phyloP scores from a whole-genome alignment of 1,140 invertebrate genomes.

The Sinella curviseta region DNA sequence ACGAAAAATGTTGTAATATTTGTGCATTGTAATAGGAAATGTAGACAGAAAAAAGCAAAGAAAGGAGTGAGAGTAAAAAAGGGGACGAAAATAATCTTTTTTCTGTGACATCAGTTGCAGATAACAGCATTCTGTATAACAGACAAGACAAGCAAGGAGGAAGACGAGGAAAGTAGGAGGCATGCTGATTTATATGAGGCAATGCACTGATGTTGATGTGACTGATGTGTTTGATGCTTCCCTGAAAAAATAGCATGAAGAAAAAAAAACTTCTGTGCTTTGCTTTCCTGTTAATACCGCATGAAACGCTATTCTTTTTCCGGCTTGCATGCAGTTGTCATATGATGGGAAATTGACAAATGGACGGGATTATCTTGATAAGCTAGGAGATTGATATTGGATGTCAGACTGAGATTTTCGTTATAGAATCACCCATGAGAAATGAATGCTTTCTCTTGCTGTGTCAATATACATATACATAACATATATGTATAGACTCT shows the following conservation, averaged over 20 bases:
- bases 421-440: constrained; percentile 27
- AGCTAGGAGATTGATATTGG: constrained; percentile 45
- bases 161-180: not conserved
- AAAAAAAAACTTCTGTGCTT: not conserved
- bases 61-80: not conserved
- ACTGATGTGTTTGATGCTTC: not conserved
- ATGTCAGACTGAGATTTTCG: constrained; percentile 40
- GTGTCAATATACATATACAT: too few species aligned
- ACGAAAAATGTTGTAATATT: too few species aligned
- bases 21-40: too few species aligned
- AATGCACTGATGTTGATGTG: not conserved
- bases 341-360: constrained; percentile 46
- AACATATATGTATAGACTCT: too few species aligned
- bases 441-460: not conserved
- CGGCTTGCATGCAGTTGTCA: constrained; percentile 6
- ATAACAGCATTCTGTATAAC: not conserved
- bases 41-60: not conserved
- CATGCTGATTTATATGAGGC: not conserved
- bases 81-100: constrained; percentile 17
- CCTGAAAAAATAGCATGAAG: not conserved
- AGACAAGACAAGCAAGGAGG: not conserved
- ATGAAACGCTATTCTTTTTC: not conserved
- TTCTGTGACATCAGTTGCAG: constrained; percentile 20
- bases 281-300: not conserved
- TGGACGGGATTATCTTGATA: constrained; percentile 46